A percentile compares a stretch with the other conserved stretches of the same genome.
Evolutionary conservation across 2,888 invertebrate genomes (phyloP).

Genomic region (Hedychridium roseum): DNA sequence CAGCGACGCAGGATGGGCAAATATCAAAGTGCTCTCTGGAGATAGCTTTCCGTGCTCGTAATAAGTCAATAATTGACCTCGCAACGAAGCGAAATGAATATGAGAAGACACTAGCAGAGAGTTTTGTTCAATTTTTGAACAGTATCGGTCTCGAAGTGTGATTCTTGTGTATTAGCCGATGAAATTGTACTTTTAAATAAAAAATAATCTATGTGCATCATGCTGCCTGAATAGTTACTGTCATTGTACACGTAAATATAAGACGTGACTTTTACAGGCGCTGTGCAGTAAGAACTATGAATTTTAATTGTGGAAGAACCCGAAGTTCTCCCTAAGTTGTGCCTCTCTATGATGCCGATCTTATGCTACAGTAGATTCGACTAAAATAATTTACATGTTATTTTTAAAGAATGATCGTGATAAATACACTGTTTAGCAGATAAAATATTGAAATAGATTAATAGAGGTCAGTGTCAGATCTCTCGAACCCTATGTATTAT

Average conservation of each 20-base stretch:
- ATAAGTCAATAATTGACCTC: conserved; percentile 33
- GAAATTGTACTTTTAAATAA: conserved; percentile 38
- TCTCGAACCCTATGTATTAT: too few species aligned
- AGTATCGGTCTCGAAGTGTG: conserved; percentile 33
- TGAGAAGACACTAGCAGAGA: conserved; percentile 46
- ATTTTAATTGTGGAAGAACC: too few species aligned
- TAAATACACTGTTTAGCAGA: too few species aligned
- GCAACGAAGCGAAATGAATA: conserved; percentile 35
- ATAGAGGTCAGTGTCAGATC: too few species aligned
- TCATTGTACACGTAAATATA: too few species aligned
- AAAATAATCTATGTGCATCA: conserved; percentile 21
- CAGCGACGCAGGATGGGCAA: conserved; percentile 14
- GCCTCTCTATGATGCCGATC: too few species aligned
- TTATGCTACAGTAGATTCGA: too few species aligned
- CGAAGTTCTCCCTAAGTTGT: too few species aligned
- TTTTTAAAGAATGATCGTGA: too few species aligned
- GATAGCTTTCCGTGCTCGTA: conserved; percentile 42
- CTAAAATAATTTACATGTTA: too few species aligned
- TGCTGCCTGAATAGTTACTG: conserved; percentile 12
- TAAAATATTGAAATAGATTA: too few species aligned
- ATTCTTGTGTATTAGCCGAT: conserved; percentile 21
- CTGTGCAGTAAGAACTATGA: conserved; percentile 13
- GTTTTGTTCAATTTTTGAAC: conserved; percentile 49
- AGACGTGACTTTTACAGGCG: too few species aligned
- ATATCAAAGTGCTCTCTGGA: conserved; percentile 29